Evolutionary conservation across 2,888 invertebrate genomes (phyloP).

Genomic region (Melanophora roralis): DNA sequence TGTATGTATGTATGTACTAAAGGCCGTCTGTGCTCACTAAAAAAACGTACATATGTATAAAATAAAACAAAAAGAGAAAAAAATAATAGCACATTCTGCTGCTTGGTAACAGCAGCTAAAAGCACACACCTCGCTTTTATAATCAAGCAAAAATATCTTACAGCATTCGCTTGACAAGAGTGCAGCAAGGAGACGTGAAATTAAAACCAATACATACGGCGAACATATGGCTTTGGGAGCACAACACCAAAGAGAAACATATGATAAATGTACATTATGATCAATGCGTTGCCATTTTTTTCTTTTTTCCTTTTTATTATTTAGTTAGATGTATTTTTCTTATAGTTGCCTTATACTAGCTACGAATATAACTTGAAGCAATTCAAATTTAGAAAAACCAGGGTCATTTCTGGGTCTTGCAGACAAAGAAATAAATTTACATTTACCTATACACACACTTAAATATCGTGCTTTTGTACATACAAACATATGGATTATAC

Average conservation of each 20-base stretch:
- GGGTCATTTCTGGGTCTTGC: slow-evolving; percentile 66
- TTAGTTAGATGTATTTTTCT: too few species aligned
- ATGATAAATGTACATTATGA: slow-evolving; percentile 12
- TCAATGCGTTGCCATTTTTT: slow-evolving; percentile 51
- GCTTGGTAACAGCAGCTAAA: slow-evolving; percentile 63
- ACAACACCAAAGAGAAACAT: slow-evolving; percentile 13
- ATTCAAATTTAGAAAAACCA: slow-evolving; percentile 75
- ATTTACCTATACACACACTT: background rate
- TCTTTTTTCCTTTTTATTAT: background rate
- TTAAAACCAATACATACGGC: slow-evolving; percentile 22
- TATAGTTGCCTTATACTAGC: slow-evolving; percentile 17
- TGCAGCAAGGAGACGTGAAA: slow-evolving; percentile 43
- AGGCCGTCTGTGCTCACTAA: slow-evolving; percentile 59
- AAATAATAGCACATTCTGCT: slow-evolving; percentile 52
- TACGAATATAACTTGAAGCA: slow-evolving; percentile 25
- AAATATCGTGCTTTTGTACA: background rate
- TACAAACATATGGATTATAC: background rate
- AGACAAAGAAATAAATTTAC: slow-evolving; percentile 37
- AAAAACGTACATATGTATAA: slow-evolving; percentile 21
- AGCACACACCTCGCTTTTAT: slow-evolving; percentile 54
- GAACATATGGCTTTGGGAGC: slow-evolving; percentile 57
- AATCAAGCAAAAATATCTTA: slow-evolving; percentile 51
- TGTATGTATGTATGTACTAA: too few species aligned
- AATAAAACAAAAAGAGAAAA: slow-evolving; percentile 42
- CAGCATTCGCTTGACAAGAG: slow-evolving; percentile 55